These are phyloP conservation scores for Gisinianus flammeolus DNA, from an alignment of 2,888 invertebrate genomes.

Conservation along the genomic window DNA sequence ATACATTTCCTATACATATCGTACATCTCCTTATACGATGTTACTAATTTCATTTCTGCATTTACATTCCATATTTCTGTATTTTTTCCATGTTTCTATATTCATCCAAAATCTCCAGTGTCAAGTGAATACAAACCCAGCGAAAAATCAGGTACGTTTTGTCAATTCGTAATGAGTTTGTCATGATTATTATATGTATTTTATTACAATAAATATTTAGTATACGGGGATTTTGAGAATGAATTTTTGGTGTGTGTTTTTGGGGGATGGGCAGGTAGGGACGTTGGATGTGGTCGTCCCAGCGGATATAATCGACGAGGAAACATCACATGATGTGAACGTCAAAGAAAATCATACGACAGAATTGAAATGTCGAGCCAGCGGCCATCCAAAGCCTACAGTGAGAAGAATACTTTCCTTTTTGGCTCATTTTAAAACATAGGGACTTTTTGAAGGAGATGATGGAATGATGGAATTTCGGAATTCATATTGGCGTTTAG, in stretches of 20 bases:
- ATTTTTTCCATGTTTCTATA: too few species aligned
- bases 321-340: constrained; percentile 61
- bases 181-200: background rate
- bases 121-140: constrained; percentile 31
- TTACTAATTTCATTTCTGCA: too few species aligned
- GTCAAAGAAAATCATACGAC: constrained; percentile 60
- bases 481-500: too few species aligned
- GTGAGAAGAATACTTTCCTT: constrained; percentile 58
- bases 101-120: too few species aligned
- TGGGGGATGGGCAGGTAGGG: constrained; percentile 54
- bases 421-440: too few species aligned
- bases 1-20: too few species aligned
- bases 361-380: constrained; percentile 59
- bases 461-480: too few species aligned
- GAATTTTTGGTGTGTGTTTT: background rate
- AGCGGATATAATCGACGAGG: constrained; percentile 59
- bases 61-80: too few species aligned
- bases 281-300: constrained; percentile 60
- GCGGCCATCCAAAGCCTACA: constrained; percentile 60
- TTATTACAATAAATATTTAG: background rate
- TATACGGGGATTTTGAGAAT: background rate
- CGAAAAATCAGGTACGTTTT: constrained; percentile 38
- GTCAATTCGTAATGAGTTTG: background rate
- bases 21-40: too few species aligned
- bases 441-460: too few species aligned